Evolutionary conservation across 2,888 invertebrate species (phyloP), one percentile per base, ranked within the genome.

Genomic region (Ophion ventricosus): DNA sequence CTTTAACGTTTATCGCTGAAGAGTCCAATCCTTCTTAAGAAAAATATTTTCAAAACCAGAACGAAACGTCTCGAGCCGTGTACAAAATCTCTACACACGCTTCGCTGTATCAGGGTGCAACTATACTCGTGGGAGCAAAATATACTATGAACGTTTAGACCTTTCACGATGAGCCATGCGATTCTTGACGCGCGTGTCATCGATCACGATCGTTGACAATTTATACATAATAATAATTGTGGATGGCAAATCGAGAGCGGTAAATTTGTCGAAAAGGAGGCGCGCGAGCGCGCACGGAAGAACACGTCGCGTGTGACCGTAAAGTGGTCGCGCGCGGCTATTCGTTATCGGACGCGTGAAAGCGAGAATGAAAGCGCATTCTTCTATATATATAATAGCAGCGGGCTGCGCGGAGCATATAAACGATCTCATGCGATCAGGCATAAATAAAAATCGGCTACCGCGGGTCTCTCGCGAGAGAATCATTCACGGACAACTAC

Each of bases 311-410:
- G 67, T 61, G 78, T 57, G 64, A 66, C 25, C 59, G 67, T 25
- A 66, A 40, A 67, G 59, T 26, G 63, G 59, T 79, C 79, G 49
- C 17, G 49, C 49, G 49, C 49, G 61, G 57, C 79, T 82, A 84
- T 84, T 82, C 82, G 82, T 82, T 82, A 84, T 84, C 84, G 79
- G 75, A 61, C 79, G 79, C 79, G 84, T 82, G 84, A 84, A 84
- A 84, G 84, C 84, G 82, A 79, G 49, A 74, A 75, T 64, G 79
- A 83, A 80, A 80, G 80, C 79, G 79, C 75, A 79, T 56, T 14
- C 25, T 25, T 29, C 26, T 61, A 25, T 17, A 20, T 59, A 59
- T 59, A 23, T 14, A 59, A 49, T 49, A 49, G 49, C 49, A 49
- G 56, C 7, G 40, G 59, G 67, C 23, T 61, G 67, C 23, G 56